Conservation (phyloP, 2,797 vertebrate species). For the Menidia menidia region DNA sequence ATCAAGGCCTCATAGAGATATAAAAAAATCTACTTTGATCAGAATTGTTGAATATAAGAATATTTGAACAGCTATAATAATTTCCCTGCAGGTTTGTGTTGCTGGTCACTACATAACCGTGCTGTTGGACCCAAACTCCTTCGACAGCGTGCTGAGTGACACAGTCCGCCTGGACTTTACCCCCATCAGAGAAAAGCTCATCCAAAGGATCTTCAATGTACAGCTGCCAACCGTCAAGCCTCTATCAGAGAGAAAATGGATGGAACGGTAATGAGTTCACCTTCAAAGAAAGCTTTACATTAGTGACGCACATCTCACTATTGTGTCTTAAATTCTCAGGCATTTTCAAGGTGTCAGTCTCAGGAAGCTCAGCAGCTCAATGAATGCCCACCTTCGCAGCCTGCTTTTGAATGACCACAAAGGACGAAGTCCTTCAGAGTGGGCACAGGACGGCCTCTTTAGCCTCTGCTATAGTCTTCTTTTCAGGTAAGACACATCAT, state of each 20-base stretch:
- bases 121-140: conserved; percentile 88
- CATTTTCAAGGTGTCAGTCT: conserved; percentile 83
- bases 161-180: conserved; percentile 78
- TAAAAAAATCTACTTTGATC: too few species aligned
- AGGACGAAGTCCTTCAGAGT: conserved; percentile 46
- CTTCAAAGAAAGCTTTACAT: conserved; percentile 2
- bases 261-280: conserved; percentile 76
- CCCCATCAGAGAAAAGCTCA: conserved; percentile 72
- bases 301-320: not conserved
- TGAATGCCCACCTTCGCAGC: conserved; percentile 78
- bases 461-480: conserved; percentile 86
- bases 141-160: conserved; percentile 84
- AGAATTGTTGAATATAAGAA: not conserved
- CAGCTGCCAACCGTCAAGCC: conserved; percentile 73
- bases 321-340: conserved; percentile 65
- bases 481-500: conserved; percentile 81
- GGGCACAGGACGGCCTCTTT: conserved; percentile 85
- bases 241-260: conserved; percentile 77
- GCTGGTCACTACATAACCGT: conserved; percentile 87
- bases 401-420: conserved; percentile 73
- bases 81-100: conserved; percentile 81
- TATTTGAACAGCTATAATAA: not conserved
- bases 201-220: conserved; percentile 85
- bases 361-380: conserved; percentile 75
- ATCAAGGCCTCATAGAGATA: too few species aligned